phyloP scores from a whole-genome alignment of 2,113 vertebrate species.

The Pithys albifrons region DNA sequence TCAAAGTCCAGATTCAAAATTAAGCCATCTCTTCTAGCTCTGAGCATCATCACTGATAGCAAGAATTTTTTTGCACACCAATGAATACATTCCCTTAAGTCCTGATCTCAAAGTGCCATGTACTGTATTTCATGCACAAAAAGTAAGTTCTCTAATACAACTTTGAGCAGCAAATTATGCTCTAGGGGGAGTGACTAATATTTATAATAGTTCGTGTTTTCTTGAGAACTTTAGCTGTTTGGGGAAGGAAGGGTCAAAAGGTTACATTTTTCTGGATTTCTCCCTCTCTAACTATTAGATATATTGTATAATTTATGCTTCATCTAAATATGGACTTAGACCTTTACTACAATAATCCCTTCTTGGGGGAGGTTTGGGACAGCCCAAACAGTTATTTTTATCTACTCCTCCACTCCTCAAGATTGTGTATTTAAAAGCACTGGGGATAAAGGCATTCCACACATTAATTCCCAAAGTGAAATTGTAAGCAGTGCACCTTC shows the following conservation, averaged over 20 bases:
- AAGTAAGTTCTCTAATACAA: not conserved
- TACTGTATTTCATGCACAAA: not conserved
- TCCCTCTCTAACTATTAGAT: not conserved
- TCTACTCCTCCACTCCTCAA: not conserved
- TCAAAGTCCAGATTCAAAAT: not conserved
- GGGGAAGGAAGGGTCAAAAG: not conserved
- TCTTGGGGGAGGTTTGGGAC: not conserved
- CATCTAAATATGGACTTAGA: not conserved
- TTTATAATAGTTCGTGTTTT: conserved; percentile 25
- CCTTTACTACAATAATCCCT: not conserved
- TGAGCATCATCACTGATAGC: not conserved
- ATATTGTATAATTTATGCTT: conserved; percentile 11
- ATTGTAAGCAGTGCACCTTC: not conserved
- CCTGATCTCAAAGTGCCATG: not conserved
- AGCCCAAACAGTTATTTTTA: conserved; percentile 20
- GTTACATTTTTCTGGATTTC: conserved; percentile 31
- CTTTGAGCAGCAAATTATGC: not conserved
- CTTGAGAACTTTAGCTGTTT: conserved; percentile 40
- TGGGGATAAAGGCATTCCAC: not conserved
- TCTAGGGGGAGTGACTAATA: not conserved
- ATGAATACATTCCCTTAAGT: not conserved
- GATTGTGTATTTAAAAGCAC: not conserved
- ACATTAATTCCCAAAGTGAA: not conserved
- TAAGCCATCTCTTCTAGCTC: not conserved
- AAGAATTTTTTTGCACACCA: not conserved